These are phyloP conservation scores for Conopomorpha cramerella DNA, from an alignment of 1,140 invertebrate genomes.

Conservation along the genomic window DNA sequence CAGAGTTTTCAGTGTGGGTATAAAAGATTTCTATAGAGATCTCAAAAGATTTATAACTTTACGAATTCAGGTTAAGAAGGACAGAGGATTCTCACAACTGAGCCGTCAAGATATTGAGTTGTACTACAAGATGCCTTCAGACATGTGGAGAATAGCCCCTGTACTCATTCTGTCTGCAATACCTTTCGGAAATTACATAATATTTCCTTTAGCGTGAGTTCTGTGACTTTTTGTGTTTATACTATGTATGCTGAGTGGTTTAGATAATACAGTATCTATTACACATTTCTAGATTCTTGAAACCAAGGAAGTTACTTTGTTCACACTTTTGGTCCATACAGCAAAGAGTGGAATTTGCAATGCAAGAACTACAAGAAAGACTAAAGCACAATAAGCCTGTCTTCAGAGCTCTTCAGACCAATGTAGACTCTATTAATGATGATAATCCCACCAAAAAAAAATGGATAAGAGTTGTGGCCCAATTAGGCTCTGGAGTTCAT, in stretches of 20 bases:
- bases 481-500: conserved; percentile 69
- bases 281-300: no score
- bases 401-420: conserved; percentile 65
- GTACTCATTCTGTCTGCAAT: conserved; percentile 72
- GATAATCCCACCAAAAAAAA: conserved; percentile 34
- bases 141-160: conserved; percentile 74
- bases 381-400: conserved; percentile 65
- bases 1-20: no score
- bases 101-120: conserved; percentile 68
- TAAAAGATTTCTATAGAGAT: conserved; percentile 72
- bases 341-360: conserved; percentile 71
- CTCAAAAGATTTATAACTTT: conserved; percentile 67
- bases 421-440: conserved; percentile 46
- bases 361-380: conserved; percentile 57
- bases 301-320: conserved; percentile 62
- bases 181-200: conserved; percentile 78
- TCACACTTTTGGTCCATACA: no score
- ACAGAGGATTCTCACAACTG: conserved; percentile 52
- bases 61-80: conserved; percentile 38
- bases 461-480: conserved; percentile 58
- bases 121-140: conserved; percentile 72
- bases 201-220: no score
- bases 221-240: no score
- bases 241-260: no score
- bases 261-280: no score